These are phyloP conservation scores for Drosophila fuyamai DNA, from an alignment of 1,140 invertebrate genomes.

Conservation along the genomic window DNA sequence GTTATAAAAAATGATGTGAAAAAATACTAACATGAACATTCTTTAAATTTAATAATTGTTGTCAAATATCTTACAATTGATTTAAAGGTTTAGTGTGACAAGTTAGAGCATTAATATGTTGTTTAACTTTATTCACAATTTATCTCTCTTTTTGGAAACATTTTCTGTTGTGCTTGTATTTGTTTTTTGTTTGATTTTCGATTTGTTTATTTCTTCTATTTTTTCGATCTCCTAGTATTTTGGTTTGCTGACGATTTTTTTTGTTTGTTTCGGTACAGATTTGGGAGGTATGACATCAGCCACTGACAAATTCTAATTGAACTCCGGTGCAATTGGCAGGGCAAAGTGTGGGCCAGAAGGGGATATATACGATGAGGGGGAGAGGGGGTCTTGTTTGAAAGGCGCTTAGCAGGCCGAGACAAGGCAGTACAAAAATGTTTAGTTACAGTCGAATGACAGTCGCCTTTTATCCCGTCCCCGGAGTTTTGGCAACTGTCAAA, in stretches of 20 bases:
- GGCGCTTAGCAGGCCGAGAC: constrained; percentile 46
- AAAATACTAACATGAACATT: no score
- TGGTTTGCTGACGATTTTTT: constrained; percentile 6
- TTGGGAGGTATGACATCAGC: background rate
- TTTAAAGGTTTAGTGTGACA: background rate
- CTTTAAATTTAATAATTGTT: no score
- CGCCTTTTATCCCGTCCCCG: constrained; percentile 5
- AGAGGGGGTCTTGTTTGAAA: constrained; percentile 26
- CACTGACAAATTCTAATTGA: constrained; percentile 51
- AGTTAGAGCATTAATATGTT: background rate
- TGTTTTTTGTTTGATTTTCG: constrained; percentile 37
- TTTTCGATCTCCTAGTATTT: constrained; percentile 20
- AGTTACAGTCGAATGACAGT: constrained; percentile 39
- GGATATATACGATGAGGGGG: background rate
- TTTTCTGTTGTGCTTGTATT: constrained; percentile 28
- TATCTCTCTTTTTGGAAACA: background rate
- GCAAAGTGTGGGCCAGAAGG: background rate
- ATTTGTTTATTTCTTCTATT: constrained; percentile 15
- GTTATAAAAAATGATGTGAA: no score
- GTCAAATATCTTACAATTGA: no score
- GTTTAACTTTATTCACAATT: background rate
- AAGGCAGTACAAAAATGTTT: constrained; percentile 50
- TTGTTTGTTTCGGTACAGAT: constrained; percentile 7
- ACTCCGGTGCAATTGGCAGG: constrained; percentile 26
- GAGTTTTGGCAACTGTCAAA: constrained; percentile 47